Evolutionary conservation across 1,140 invertebrate species (phyloP).

Genomic region (Dinoponera quadriceps): DNA sequence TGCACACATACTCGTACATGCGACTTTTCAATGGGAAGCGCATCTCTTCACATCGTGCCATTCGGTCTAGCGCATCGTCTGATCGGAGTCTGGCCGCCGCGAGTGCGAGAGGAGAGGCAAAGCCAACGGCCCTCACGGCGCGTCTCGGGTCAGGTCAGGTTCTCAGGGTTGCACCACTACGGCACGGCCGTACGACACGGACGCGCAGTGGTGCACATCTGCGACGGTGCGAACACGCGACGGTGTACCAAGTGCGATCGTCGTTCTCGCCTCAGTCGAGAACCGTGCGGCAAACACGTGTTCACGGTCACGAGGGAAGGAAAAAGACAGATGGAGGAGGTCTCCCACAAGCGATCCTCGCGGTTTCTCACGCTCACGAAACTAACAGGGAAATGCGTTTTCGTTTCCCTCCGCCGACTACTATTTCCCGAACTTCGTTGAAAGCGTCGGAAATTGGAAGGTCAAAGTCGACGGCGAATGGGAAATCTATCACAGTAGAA

Average conservation of each 20-base stretch:
- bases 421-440: neutral
- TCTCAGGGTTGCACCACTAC: slow-evolving; percentile 1
- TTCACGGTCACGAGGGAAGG: too few relatives aligned
- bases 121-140: slow-evolving; percentile 15
- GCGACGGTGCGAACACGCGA: too few relatives aligned
- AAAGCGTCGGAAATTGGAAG: neutral
- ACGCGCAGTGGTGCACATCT: too few relatives aligned
- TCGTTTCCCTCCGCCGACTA: too few relatives aligned
- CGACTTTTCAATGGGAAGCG: slow-evolving; percentile 46
- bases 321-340: too few relatives aligned
- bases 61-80: slow-evolving; percentile 61
- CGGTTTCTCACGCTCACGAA: neutral
- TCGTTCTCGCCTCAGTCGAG: too few relatives aligned
- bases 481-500: neutral
- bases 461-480: neutral
- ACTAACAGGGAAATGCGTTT: neutral
- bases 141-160: slow-evolving; percentile 26
- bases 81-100: slow-evolving; percentile 45
- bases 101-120: neutral
- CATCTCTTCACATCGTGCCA: neutral
- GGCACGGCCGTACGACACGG: too few relatives aligned
- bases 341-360: neutral
- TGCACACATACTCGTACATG: neutral
- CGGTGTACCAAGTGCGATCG: too few relatives aligned
- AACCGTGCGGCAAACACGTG: too few relatives aligned